Evolutionary conservation across 2,888 invertebrate species (phyloP).

Genomic region (Drosophila greeni): DNA sequence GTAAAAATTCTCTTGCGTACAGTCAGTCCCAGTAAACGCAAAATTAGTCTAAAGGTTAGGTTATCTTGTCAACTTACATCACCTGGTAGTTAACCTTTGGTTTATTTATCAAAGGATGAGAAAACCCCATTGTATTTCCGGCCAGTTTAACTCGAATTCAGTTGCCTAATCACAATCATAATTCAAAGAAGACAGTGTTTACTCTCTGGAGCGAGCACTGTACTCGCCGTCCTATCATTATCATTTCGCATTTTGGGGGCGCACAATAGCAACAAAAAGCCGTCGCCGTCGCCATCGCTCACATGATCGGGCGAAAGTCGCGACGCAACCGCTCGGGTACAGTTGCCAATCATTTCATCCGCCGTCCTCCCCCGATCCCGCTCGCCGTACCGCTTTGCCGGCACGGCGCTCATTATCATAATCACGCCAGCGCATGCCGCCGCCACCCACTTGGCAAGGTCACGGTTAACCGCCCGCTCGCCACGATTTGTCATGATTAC

Average conservation of each 20-base stretch:
- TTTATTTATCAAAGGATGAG: background rate
- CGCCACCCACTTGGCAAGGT: conserved; percentile 61
- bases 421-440: conserved; percentile 52
- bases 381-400: conserved; percentile 19
- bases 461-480: conserved; percentile 44
- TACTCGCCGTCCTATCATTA: conserved; percentile 24
- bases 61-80: background rate
- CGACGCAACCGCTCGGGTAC: conserved; percentile 43
- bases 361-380: conserved; percentile 7
- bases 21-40: background rate
- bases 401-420: conserved; percentile 60
- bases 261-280: conserved; percentile 28
- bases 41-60: background rate
- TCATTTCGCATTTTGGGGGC: conserved; percentile 36
- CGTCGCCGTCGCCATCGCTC: conserved; percentile 49
- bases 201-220: conserved; percentile 1
- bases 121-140: background rate
- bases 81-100: background rate
- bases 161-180: background rate
- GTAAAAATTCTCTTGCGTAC: background rate
- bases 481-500: conserved; percentile 33
- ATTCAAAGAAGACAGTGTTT: background rate
- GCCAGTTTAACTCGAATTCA: conserved; percentile 1
- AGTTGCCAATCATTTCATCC: conserved; percentile 43
- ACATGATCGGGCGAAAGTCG: conserved; percentile 64